Evolutionary conservation across 2,797 vertebrate genomes (phyloP).

Genomic region (Parambassis ranga): DNA sequence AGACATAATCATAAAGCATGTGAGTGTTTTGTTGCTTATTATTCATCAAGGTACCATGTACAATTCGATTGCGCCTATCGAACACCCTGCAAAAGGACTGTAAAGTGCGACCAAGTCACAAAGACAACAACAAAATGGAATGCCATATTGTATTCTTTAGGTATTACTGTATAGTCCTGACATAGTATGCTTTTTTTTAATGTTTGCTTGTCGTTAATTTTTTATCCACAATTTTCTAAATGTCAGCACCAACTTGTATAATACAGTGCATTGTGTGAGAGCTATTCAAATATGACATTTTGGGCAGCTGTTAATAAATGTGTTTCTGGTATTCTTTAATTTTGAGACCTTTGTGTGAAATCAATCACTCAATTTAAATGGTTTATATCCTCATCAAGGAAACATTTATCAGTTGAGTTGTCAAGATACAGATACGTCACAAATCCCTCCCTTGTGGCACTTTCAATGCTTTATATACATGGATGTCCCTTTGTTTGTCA

Average conservation of each 20-base stretch:
- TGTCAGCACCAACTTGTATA: conserved; percentile 70
- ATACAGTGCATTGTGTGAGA: conserved; percentile 74
- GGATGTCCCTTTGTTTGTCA: conserved; percentile 85
- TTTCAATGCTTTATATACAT: conserved; percentile 86
- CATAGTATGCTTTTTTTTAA: conserved; percentile 66
- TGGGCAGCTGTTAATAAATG: conserved; percentile 82
- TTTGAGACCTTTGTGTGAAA: too few species aligned
- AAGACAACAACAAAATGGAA: conserved; percentile 40
- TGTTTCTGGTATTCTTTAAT: conserved; percentile 66
- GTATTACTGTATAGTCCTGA: conserved; percentile 68
- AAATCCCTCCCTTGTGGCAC: conserved; percentile 67
- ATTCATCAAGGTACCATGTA: neutral
- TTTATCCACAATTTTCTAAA: conserved; percentile 76
- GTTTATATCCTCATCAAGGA: too few species aligned
- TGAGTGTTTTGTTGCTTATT: too few species aligned
- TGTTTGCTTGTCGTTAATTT: conserved; percentile 62
- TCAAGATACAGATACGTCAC: too few species aligned
- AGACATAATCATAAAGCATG: too few species aligned
- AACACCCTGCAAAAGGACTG: neutral
- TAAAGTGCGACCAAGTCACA: conserved; percentile 26
- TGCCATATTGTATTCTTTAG: conserved; percentile 71
- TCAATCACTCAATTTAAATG: too few species aligned
- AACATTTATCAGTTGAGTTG: too few species aligned
- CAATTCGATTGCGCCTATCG: neutral
- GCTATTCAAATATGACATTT: conserved; percentile 75